Evolutionary conservation across 2,888 invertebrate genomes (phyloP).

Genomic region (Fragum sueziense): DNA sequence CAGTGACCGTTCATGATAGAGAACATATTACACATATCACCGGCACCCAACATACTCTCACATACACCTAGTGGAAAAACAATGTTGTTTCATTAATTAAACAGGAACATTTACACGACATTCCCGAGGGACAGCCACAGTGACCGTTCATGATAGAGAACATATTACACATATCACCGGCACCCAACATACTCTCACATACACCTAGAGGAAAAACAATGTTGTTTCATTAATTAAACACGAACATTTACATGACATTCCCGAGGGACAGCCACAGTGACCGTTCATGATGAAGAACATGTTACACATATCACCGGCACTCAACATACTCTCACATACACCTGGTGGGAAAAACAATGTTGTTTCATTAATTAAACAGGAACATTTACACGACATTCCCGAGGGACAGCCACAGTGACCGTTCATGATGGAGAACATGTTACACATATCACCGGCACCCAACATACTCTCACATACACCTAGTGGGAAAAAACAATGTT

Average conservation of each 20-base stretch:
- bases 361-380: no score
- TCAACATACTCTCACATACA: background rate
- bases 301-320: background rate
- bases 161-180: background rate
- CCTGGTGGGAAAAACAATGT: no score
- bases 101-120: constrained; percentile 6
- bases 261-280: constrained; percentile 8
- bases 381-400: constrained; percentile 8
- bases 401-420: constrained; percentile 18
- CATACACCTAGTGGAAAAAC: no score
- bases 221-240: no score
- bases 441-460: constrained; percentile 4
- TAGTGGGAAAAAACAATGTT: no score
- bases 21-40: background rate
- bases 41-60: background rate
- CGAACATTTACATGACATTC: constrained; percentile 2
- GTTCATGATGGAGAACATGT: background rate
- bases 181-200: background rate
- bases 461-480: constrained; percentile 12
- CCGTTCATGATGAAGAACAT: constrained; percentile 2
- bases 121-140: constrained; percentile 8
- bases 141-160: constrained; percentile 10
- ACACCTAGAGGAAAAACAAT: constrained; percentile 10
- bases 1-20: constrained; percentile 11
- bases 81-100: no score